Evolutionary conservation across 2,113 vertebrate species (phyloP), one percentile per base, ranked within the genome.

Genomic region (Rhabdornis inornatus): DNA sequence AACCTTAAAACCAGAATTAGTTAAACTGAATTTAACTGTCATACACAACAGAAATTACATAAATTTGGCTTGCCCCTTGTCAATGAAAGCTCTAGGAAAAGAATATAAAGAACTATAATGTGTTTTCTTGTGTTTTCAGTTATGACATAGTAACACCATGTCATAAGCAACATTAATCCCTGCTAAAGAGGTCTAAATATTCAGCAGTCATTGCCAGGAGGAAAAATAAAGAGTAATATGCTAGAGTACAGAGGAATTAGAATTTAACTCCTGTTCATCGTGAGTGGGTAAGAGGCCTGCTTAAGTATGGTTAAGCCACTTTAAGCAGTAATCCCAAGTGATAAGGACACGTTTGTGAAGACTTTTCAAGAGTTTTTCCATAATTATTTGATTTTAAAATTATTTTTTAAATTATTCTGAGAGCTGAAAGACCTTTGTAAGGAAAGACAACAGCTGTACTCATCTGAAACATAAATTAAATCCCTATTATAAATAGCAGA

Each of bases 61-160:
- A 40, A 11, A 23, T 47, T 56, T 45, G 13, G 11, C 13, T 21
- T 15, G 69, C 0, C 1, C 5, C 3, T 64, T 65, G 9, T 15
- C 21, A 68, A 15, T 7, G 13, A 40, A 63, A 59, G 7, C 20
- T 82, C 30, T 52, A 45, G n/a, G 31, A 17, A 56, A 61, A 55
- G 17, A 61, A 24, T 55, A 71, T 25, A 16, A 68, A 69, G n/a
- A 10, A 19, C 33, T 17, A 12, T 49, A 9, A 31, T 13, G 11
- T 31, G 28, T 59, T 13, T 81, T 18, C 20, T 69, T 25, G 11
- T 68, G 15, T 37, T 60, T 88, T 60, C 65, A n/a, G 3, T 45
- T 77, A 21, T 50, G 49, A 49, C 5, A 53, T 1, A n/a, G 13
- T 35, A 55, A 45, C 10, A 52, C 20, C 9, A 42, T 22, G 6